These are phyloP conservation scores for Ectemnius lituratus DNA, from an alignment of 2,888 invertebrate genomes.

Conservation along the genomic window DNA sequence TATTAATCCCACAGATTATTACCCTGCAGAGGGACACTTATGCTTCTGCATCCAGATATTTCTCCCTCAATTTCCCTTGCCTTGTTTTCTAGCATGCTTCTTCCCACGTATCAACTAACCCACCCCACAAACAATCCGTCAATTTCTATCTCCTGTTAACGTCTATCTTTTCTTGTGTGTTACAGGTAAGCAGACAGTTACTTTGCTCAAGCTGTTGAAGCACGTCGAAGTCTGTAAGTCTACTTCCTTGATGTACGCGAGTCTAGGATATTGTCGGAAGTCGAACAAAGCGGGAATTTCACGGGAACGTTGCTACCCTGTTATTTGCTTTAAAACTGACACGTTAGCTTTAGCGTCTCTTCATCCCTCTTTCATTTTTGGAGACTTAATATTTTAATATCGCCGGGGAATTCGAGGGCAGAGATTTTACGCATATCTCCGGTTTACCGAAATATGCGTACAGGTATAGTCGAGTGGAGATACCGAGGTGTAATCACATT, in stretches of 20 bases:
- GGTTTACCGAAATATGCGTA: slow-evolving; percentile 9
- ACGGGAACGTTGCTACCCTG: slow-evolving; percentile 5
- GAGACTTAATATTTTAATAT: slow-evolving; percentile 46
- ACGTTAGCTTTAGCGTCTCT: not conserved
- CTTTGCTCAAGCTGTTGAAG: not conserved
- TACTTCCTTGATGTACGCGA: not conserved
- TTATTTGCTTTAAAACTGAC: slow-evolving; percentile 6
- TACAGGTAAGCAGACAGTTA: slow-evolving; percentile 67
- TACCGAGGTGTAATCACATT: not conserved
- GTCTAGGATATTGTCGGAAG: not conserved
- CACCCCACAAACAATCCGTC: not conserved
- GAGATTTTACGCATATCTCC: slow-evolving; percentile 36
- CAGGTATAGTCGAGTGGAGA: not conserved
- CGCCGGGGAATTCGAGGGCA: slow-evolving; percentile 27
- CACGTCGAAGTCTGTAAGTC: not conserved
- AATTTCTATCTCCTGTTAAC: slow-evolving; percentile 4
- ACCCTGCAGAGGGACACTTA: slow-evolving; percentile 15
- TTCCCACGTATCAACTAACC: not conserved
- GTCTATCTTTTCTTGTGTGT: slow-evolving; percentile 54
- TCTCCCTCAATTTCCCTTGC: slow-evolving; percentile 13
- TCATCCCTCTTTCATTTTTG: not conserved
- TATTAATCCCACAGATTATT: slow-evolving; percentile 14
- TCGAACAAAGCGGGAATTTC: slow-evolving; percentile 26
- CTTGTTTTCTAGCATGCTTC: not conserved
- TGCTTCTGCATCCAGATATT: slow-evolving; percentile 20